A percentile compares a stretch with the other conserved stretches of the same genome.
phyloP scores from a whole-genome alignment of 2,888 invertebrate species.

The Yponomeuta malinellus region DNA sequence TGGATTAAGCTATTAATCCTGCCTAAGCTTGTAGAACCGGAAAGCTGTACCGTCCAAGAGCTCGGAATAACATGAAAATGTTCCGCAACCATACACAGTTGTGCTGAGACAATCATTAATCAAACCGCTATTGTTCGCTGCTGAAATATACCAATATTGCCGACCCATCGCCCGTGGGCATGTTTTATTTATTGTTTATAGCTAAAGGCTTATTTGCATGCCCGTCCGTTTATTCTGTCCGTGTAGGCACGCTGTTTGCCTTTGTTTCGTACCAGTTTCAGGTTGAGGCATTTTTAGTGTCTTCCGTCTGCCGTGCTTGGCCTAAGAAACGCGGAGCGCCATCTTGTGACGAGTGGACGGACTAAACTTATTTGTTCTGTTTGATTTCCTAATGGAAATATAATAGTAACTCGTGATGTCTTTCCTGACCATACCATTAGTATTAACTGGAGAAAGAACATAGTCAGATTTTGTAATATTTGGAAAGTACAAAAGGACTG shows the following conservation, averaged over 20 bases:
- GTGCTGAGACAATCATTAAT: slow-evolving; percentile 24
- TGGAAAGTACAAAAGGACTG: not conserved
- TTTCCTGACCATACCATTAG: too few species aligned
- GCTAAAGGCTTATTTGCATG: slow-evolving; percentile 11
- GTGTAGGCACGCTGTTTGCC: not conserved
- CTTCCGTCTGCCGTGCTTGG: not conserved
- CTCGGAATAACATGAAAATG: slow-evolving; percentile 10
- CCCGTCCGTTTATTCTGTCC: slow-evolving; percentile 1
- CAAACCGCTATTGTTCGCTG: slow-evolving; percentile 21
- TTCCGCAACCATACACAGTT: slow-evolving; percentile 16
- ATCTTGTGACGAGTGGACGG: slow-evolving; percentile 34
- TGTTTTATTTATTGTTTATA: slow-evolving; percentile 10
- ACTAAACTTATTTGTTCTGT: not conserved
- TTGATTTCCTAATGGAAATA: not conserved
- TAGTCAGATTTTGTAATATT: not conserved
- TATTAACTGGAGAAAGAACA: too few species aligned
- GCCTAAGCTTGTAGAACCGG: too few species aligned
- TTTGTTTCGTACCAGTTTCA: slow-evolving; percentile 6
- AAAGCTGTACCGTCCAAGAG: not conserved
- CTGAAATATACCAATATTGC: slow-evolving; percentile 12
- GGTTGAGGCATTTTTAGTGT: not conserved
- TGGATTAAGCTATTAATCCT: too few species aligned
- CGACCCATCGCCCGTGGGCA: not conserved
- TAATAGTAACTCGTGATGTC: too few species aligned
- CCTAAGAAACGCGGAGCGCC: slow-evolving; percentile 25